Percentiles rank a stretch among this genome's conserved stretches.
Conservation (phyloP, 2,113 vertebrate genomes). For the Apaloderma vittatum region DNA sequence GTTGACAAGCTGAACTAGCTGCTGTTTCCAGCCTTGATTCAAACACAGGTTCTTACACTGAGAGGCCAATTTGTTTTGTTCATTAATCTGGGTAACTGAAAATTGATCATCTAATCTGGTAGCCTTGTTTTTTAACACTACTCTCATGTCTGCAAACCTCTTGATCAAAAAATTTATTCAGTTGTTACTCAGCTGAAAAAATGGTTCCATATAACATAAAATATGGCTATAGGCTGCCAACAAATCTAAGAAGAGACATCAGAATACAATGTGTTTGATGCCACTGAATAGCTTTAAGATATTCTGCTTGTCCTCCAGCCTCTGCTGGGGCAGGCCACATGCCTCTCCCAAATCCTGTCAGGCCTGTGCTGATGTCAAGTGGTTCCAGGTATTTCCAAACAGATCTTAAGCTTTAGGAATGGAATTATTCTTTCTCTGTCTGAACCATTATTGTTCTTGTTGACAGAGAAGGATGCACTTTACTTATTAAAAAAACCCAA, state of each 20-base stretch:
- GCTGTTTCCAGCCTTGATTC: background rate
- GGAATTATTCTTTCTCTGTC: background rate
- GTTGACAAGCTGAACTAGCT: background rate
- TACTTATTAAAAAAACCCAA: background rate
- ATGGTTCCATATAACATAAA: background rate
- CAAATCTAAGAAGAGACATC: background rate
- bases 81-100: background rate
- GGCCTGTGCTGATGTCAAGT: background rate
- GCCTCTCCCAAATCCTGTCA: background rate
- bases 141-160: background rate
- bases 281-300: background rate
- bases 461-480: background rate
- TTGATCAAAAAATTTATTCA: background rate
- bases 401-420: background rate
- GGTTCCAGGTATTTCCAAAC: background rate
- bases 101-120: background rate
- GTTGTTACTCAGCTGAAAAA: background rate
- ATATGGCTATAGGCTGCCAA: background rate
- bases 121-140: background rate
- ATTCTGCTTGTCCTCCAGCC: background rate
- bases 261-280: background rate
- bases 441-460: background rate
- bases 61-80: background rate
- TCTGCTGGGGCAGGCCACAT: background rate
- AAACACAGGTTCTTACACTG: background rate